Percentiles rank a stretch among this genome's conserved stretches.
These are phyloP conservation scores for Erebia ligea DNA, from an alignment of 2,888 invertebrate genomes.

Conservation along the genomic window DNA sequence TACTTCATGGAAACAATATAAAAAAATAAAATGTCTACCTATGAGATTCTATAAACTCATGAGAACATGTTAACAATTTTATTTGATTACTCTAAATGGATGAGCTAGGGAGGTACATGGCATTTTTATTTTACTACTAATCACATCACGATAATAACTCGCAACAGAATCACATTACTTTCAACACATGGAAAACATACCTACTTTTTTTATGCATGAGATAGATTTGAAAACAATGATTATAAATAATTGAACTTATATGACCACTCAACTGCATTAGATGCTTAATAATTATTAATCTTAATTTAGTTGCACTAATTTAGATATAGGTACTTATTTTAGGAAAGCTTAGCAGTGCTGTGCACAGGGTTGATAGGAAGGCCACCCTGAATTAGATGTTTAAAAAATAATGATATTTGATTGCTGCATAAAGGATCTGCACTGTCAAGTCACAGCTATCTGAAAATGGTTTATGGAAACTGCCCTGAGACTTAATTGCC, in stretches of 20 bases:
- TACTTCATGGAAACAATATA: constrained; percentile 46
- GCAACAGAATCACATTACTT: constrained; percentile 30
- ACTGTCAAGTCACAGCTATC: too few species aligned
- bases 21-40: constrained; percentile 57
- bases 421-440: too few species aligned
- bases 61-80: constrained; percentile 43
- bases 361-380: neutral
- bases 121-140: constrained; percentile 31
- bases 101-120: constrained; percentile 36
- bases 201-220: constrained; percentile 3
- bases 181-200: constrained; percentile 18
- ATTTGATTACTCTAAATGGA: constrained; percentile 38
- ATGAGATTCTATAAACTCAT: constrained; percentile 54
- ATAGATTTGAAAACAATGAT: constrained; percentile 13
- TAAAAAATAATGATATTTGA: too few species aligned
- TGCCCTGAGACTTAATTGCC: too few species aligned
- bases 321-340: neutral
- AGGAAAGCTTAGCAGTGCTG: constrained; percentile 8
- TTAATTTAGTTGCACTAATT: constrained; percentile 2
- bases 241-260: constrained; percentile 6
- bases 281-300: constrained; percentile 24
- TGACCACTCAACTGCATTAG: constrained; percentile 30
- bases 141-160: constrained; percentile 29
- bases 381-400: neutral
- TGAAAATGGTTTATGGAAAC: too few species aligned